These are phyloP conservation scores for Conus ventricosus DNA, from an alignment of 1,140 invertebrate species.

Conservation along the genomic window DNA sequence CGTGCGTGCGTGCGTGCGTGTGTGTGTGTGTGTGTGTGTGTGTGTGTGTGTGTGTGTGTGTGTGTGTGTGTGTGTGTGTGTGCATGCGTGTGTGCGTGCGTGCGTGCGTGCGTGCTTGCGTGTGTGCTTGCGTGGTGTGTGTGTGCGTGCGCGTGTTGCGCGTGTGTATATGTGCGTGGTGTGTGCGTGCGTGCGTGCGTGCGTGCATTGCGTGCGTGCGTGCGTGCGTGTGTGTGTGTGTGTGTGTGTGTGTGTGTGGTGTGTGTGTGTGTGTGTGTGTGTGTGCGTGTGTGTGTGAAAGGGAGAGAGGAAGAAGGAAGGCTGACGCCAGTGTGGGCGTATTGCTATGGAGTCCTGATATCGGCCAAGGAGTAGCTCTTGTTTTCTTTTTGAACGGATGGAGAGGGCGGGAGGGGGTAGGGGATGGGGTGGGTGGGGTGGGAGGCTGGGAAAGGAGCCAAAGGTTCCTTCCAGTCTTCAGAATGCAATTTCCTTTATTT, in stretches of 20 bases:
- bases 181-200: neutral
- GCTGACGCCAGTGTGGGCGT: too few relatives aligned
- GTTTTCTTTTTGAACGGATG: too few relatives aligned
- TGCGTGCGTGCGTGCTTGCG: neutral
- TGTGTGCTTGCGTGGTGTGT: neutral
- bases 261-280: neutral
- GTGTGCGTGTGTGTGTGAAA: neutral
- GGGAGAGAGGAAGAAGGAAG: too few relatives aligned
- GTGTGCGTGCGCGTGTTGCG: neutral
- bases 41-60: slow-evolving; percentile 10
- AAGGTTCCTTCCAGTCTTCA: too few relatives aligned
- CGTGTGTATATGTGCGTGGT: neutral
- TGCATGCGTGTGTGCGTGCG: neutral
- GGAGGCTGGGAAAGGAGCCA: too few relatives aligned
- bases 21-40: slow-evolving; percentile 11
- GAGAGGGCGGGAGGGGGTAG: too few relatives aligned
- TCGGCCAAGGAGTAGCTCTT: too few relatives aligned
- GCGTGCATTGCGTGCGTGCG: neutral
- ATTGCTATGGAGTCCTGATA: too few relatives aligned
- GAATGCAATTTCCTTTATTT: too few relatives aligned
- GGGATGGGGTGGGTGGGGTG: too few relatives aligned
- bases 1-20: neutral
- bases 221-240: neutral
- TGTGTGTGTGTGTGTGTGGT: neutral
- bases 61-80: neutral